Percentiles rank a stretch among this genome's conserved stretches.
Evolutionary conservation across 2,888 invertebrate genomes (phyloP).

Genomic region (Merodon equestris): DNA sequence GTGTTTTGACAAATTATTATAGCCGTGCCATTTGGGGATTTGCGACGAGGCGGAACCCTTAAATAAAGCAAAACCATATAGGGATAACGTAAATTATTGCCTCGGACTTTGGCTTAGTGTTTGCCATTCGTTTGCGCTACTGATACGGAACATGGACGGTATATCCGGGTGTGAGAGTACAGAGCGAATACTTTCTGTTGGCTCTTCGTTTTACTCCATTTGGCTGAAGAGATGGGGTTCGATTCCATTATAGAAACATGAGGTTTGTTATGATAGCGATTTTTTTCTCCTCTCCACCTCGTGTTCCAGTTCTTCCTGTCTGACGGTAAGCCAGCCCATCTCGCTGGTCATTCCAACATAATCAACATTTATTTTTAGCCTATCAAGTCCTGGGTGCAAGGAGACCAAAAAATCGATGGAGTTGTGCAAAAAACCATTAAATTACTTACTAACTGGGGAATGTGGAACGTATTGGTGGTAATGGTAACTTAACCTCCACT

Average conservation of each 20-base stretch:
- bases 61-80: constrained; percentile 47
- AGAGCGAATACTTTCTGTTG: constrained; percentile 22
- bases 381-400: constrained; percentile 5
- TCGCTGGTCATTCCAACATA: constrained; percentile 17
- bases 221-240: constrained; percentile 15
- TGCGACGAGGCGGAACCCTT: constrained; percentile 1
- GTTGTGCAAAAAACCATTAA: constrained; percentile 52
- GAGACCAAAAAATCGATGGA: constrained; percentile 18
- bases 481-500: constrained; percentile 9
- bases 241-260: constrained; percentile 66
- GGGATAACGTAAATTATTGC: constrained; percentile 67
- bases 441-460: constrained; percentile 30
- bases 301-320: no score
- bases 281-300: no score
- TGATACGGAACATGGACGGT: constrained; percentile 22
- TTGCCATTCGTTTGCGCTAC: constrained; percentile 33
- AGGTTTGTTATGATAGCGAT: constrained; percentile 65
- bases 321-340: constrained; percentile 44
- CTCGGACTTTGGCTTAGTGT: constrained; percentile 60
- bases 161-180: no score
- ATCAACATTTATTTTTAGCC: constrained; percentile 53
- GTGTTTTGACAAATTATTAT: constrained; percentile 69
- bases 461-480: constrained; percentile 20
- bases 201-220: background rate
- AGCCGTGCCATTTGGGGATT: constrained; percentile 66